Conservation (phyloP, 1,140 invertebrate species). For the Parapsyche elsis region DNA sequence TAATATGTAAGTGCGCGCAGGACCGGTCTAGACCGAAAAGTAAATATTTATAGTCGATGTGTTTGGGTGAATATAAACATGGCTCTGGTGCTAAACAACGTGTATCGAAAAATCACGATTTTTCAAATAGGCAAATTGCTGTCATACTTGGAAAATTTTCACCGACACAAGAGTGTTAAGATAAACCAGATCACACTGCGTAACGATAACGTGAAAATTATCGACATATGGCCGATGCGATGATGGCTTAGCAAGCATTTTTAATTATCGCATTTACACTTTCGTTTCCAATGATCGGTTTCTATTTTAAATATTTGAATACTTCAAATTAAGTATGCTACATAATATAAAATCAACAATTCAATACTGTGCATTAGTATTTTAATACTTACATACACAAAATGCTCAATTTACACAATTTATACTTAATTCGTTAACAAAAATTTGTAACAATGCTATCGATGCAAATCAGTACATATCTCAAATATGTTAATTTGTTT, state of each 20-base stretch:
- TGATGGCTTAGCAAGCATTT: too few species aligned
- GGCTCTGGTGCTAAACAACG: too few species aligned
- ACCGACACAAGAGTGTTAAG: neutral
- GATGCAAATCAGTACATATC: neutral
- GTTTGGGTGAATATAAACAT: too few species aligned
- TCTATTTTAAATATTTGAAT: neutral
- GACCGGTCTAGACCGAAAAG: slow-evolving; percentile 8
- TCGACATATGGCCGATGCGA: neutral
- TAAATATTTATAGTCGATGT: neutral
- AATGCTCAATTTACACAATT: neutral
- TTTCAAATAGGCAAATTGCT: neutral
- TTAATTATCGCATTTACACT: too few species aligned
- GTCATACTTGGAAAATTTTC: too few species aligned
- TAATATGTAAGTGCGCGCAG: neutral
- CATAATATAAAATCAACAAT: too few species aligned
- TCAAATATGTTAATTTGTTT: slow-evolving; percentile 26
- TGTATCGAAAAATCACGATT: slow-evolving; percentile 1
- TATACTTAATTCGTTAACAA: neutral
- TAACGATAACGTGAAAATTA: neutral
- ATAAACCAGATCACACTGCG: neutral
- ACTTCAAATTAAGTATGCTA: too few species aligned
- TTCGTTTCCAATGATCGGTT: too few species aligned
- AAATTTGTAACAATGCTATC: slow-evolving; percentile 1
- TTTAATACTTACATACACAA: too few species aligned
- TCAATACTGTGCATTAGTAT: too few species aligned